Evolutionary conservation across 2,888 invertebrate genomes (phyloP), one percentile per base, ranked within the genome.

Genomic region (Cephus pulcher): DNA sequence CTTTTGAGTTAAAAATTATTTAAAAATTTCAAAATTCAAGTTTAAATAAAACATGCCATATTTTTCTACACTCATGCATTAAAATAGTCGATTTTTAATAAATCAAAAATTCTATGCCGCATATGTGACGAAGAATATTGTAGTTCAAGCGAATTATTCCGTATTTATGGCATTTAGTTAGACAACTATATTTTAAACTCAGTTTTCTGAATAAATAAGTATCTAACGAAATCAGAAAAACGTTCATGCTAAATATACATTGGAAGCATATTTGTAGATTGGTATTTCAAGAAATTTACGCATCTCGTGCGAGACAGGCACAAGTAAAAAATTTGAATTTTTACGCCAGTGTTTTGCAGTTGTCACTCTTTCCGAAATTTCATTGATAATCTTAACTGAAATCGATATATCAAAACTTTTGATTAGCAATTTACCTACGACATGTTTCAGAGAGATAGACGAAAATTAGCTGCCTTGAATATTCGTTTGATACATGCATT

Each of bases 391-490:
- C 9, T 2, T 23, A 9, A 56, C 56, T 9, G 23, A 23, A 56
- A 56, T 56, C 2, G 23, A 56, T 56, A 56, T 56, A 56, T 56
- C 9, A 56, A 56, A 56, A 56, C 56, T 56, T 23, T 56, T 56
- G 23, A 56, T 23, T 23, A 56, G 9, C 9, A 56, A 4, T 56
- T 9, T 56, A 56, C 23, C 23, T 56, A 56, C 56, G 23, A 56
- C 9, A 56, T 56, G 56, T 56, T 56, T 56, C 56, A 56, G 9
- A 56, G 56, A 1, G 56, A 23, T 56, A 56, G 56, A 56, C 56
- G 73, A 81, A 77, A 77, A 80, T 77, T 79, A 83, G 81, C 75
- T 81, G 81, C 79, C 76, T 83, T 78, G 77, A 78, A 79, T 81
- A 79, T 80, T 81, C 73, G 77, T 81, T 83, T 79, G 76, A 79